A percentile compares a stretch with the other conserved stretches of the same genome.
phyloP scores from a whole-genome alignment of 2,113 vertebrate species.

The Arvicanthis niloticus region DNA sequence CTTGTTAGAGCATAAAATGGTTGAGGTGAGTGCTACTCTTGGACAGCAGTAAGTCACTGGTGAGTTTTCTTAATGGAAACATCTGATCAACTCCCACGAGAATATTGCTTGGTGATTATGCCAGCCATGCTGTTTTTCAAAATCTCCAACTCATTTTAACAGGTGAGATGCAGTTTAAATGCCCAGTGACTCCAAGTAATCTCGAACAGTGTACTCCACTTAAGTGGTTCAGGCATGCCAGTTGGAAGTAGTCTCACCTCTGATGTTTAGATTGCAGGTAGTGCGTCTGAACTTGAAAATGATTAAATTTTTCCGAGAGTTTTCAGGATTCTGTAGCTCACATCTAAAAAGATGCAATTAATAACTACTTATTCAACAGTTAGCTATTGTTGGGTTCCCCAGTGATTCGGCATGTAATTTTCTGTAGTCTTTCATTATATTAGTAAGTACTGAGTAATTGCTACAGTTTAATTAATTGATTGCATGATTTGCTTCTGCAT shows the following conservation, averaged over 20 bases:
- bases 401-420: not conserved
- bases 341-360: not conserved
- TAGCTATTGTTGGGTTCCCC: not conserved
- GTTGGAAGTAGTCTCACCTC: not conserved
- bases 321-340: not conserved
- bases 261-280: not conserved
- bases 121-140: conserved; percentile 45
- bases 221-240: not conserved
- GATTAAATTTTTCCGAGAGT: not conserved
- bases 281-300: not conserved
- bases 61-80: conserved; percentile 71
- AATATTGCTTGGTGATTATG: conserved; percentile 57
- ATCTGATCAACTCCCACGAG: conserved; percentile 8
- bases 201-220: not conserved
- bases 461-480: conserved; percentile 49
- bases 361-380: not conserved
- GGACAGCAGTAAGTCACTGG: not conserved
- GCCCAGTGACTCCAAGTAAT: conserved; percentile 5
- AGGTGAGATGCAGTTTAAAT: not conserved
- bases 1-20: conserved; percentile 61
- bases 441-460: not conserved
- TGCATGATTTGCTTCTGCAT: conserved; percentile 23
- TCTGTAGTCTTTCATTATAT: not conserved
- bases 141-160: conserved; percentile 53
- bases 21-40: conserved; percentile 40